These are phyloP conservation scores for Antrozous pallidus DNA, from an alignment of 2,797 vertebrate genomes.

Conservation along the genomic window DNA sequence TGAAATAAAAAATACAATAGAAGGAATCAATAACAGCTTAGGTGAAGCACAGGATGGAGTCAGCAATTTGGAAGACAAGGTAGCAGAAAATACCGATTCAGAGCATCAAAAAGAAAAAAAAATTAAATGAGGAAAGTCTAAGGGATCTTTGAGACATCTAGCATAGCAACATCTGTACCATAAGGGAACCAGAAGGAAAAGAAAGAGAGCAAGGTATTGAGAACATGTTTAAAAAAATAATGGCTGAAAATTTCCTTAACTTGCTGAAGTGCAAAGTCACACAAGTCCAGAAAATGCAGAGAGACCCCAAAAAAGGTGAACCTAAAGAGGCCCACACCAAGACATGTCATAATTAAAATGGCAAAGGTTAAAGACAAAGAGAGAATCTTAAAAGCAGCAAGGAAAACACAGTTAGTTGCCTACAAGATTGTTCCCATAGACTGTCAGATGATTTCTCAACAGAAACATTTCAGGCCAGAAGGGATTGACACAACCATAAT, in stretches of 20 bases:
- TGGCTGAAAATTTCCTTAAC: background rate
- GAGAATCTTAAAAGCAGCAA: background rate
- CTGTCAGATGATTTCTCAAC: background rate
- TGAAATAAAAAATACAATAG: background rate
- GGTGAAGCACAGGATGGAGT: background rate
- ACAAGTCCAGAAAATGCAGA: background rate
- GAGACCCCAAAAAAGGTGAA: background rate
- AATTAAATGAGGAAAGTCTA: background rate
- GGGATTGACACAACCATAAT: background rate
- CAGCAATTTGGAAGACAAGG: background rate
- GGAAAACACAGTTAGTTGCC: background rate
- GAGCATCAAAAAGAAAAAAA: background rate
- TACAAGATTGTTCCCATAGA: background rate
- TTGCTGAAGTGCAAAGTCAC: background rate
- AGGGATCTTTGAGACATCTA: background rate
- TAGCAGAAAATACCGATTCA: background rate
- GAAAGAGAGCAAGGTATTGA: background rate
- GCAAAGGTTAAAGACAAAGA: background rate
- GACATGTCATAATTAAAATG: background rate
- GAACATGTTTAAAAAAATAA: background rate
- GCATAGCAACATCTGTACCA: background rate
- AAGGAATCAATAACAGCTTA: background rate
- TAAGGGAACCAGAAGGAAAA: background rate
- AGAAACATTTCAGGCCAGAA: background rate
- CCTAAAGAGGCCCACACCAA: background rate